Evolutionary conservation across 2,888 invertebrate species (phyloP), one percentile per base, ranked within the genome.

Genomic region (Euzophera pinguis): DNA sequence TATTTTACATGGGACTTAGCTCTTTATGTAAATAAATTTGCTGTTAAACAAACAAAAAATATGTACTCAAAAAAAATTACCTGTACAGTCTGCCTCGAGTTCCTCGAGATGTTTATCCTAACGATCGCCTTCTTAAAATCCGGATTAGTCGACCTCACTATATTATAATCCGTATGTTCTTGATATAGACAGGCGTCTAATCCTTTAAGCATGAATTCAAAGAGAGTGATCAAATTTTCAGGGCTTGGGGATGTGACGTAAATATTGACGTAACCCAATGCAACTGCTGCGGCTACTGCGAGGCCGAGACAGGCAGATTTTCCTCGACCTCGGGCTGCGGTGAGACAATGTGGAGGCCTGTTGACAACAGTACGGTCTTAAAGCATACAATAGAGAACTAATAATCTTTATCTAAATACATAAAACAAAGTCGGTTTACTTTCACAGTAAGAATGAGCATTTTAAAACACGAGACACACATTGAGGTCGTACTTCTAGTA

Each of bases 171-270:
- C 13, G 96, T 93, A 75, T 99, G 98, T 78, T 99, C 99, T 84
- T 98, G 95, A 81, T 98, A 99, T 54, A 97, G 94, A 47, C 99
- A 89, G 0, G 96, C 96, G 81, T 99, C 98, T 68, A 99, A 95
- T 0, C 98, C 80, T 58, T 98, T 98, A 52, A 99, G 93, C 2
- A 99, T 92, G 81, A 99, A 99, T 78, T 99, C 97, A 82, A 99
- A 99, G 8, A 99, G 91, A 0, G 99, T 99, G 56, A 96, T 97
- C 75, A 99, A 92, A 90, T 99, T 99, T 84, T 99, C 99, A 0
- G 99, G 99, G 76, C 97, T 97, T 0, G 99, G 99, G 51, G 98
- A 98, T 0, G 99, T 99, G 35, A 99, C 98, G 86, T 98, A 99
- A 57, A 99, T 96, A 78, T 98, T 98, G 37, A 97, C 96, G 75